Conservation (phyloP, 2,888 invertebrate species). For the Allophyes oxyacanthae region DNA sequence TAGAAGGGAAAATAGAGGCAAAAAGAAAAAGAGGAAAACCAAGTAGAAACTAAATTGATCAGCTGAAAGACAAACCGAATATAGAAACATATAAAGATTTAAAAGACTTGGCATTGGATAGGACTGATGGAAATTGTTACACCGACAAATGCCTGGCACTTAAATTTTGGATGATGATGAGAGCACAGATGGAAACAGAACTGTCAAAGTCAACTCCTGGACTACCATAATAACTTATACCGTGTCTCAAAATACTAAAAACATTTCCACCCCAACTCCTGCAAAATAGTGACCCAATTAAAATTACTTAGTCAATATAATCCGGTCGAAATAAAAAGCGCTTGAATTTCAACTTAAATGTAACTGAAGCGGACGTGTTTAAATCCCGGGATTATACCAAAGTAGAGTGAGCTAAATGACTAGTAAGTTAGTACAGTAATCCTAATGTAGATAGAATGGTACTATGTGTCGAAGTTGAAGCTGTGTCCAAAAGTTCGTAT, state of each 20-base stretch:
- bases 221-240: conserved; percentile 4
- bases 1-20: no score
- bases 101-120: no score
- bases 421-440: conserved; percentile 44
- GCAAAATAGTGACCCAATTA: conserved; percentile 42
- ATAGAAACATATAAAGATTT: no score
- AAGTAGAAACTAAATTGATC: no score
- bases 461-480: conserved; percentile 28
- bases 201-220: no score
- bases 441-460: conserved; percentile 36
- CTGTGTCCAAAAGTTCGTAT: no score
- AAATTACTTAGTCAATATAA: conserved; percentile 46
- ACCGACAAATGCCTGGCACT: no score
- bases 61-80: no score
- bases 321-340: conserved; percentile 40
- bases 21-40: no score
- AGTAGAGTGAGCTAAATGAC: conserved; percentile 38
- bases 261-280: not conserved
- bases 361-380: conserved; percentile 44
- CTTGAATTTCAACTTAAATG: conserved; percentile 45
- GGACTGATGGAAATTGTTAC: no score
- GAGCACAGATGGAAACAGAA: no score
- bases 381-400: conserved; percentile 52
- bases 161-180: no score
- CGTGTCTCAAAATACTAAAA: conserved; percentile 3